Conservation (phyloP, 2,113 vertebrate genomes). For the Glaucomys volans region DNA sequence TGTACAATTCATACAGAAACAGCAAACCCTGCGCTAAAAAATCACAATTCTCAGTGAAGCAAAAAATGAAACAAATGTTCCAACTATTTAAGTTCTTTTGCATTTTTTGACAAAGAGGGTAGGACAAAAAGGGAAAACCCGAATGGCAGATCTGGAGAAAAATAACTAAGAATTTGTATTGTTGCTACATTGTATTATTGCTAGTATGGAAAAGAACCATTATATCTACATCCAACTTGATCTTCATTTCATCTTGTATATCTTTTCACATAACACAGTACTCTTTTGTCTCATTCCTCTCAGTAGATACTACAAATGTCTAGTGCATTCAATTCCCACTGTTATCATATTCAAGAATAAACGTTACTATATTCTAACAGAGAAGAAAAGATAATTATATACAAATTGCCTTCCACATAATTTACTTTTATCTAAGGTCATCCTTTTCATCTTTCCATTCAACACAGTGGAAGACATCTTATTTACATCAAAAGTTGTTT, state of each 20-base stretch:
- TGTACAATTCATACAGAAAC: neutral
- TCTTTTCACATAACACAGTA: neutral
- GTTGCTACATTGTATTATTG: neutral
- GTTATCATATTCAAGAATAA: neutral
- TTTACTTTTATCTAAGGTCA: constrained; percentile 18
- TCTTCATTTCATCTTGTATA: neutral
- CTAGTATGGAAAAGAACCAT: neutral
- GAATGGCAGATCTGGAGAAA: neutral
- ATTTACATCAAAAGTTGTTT: neutral
- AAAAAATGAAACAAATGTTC: neutral
- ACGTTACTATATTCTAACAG: neutral
- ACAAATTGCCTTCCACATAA: neutral
- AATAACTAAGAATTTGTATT: neutral
- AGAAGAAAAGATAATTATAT: neutral
- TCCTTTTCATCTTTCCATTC: neutral
- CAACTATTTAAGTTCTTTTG: neutral
- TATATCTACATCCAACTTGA: neutral
- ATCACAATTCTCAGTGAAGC: neutral
- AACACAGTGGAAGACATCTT: neutral
- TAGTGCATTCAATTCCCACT: neutral
- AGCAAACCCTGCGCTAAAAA: neutral
- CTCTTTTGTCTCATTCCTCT: neutral
- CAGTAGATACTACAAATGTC: neutral
- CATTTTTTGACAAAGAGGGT: neutral
- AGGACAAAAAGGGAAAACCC: neutral